Evolutionary conservation across 1,140 invertebrate species (phyloP), one percentile per base, ranked within the genome.

Genomic region (Zaprionus inermis): DNA sequence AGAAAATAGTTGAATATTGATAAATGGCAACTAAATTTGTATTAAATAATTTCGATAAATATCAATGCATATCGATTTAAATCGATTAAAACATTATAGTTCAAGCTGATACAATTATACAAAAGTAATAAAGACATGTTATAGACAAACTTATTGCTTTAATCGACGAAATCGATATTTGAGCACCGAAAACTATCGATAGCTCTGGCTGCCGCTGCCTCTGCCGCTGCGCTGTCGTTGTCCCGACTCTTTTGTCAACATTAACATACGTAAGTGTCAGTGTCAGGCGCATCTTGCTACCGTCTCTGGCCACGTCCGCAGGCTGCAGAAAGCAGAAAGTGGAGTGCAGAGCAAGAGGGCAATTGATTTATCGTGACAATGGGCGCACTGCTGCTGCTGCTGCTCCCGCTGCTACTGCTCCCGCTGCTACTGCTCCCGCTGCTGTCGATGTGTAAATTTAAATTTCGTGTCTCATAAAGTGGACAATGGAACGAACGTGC

Each of bases 331-430:
- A 46, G 24, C 5, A 5, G 3, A 56, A 55, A n/a, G n/a, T 41
- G 36, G 55, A 68, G 51, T 58, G 57, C 24, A 56, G 88, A 72
- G 68, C 76, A 75, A 76, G 71, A 88, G 88, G 74, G 83, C 88
- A 91, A 91, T 91, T 91, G 88, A 91, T 91, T 91, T 91, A 91
- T 91, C 88, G 88, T 91, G 88, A 91, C 83, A 90, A 83, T 83
- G 79, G 79, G 77, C 67, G 75, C 72, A 76, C 67, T 76, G 70
- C 74, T 32, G 83, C 38, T 44, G 38, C n/a, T 16, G 38, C 2
- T 41, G 38, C 38, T 44, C n/a, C n/a, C 9, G 38, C 2, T 41
- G 38, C 7, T 41, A 9, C 11, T 12, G 34, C 2, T 36, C 5
- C 7, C n/a, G n/a, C 2, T 41, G 36, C 4, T 14, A 14, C 14